A percentile compares a stretch with the other conserved stretches of the same genome.
Evolutionary conservation across 1,140 invertebrate species (phyloP).

Genomic region (Theocolax elegans): DNA sequence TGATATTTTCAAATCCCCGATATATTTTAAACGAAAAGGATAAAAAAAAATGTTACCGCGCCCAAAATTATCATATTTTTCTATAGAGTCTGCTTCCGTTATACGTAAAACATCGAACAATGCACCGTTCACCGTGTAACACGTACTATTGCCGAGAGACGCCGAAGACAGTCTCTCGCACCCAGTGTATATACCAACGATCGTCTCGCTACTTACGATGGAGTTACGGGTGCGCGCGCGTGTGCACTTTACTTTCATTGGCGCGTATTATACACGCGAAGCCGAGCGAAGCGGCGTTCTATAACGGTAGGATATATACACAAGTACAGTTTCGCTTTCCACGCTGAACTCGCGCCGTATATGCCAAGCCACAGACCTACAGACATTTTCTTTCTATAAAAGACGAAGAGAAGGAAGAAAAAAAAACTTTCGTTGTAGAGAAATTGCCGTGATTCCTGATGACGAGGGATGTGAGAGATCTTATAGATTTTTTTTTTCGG

Average conservation of each 20-base stretch:
- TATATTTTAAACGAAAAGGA: not conserved
- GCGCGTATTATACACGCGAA: slow-evolving; percentile 11
- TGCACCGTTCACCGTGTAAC: slow-evolving; percentile 13
- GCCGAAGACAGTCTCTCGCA: not conserved
- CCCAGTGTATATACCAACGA: not conserved
- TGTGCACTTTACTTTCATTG: slow-evolving; percentile 37
- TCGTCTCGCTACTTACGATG: not conserved
- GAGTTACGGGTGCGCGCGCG: not conserved
- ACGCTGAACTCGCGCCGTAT: too few relatives aligned
- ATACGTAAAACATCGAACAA: not conserved
- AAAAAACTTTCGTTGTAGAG: not conserved
- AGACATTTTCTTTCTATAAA: not conserved
- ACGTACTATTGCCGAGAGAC: not conserved
- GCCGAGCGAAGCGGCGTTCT: not conserved
- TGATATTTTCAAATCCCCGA: too few relatives aligned
- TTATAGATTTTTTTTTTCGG: too few relatives aligned
- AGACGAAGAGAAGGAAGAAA: not conserved
- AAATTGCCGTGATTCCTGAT: not conserved
- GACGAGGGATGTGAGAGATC: not conserved
- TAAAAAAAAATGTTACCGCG: not conserved
- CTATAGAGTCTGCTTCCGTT: not conserved
- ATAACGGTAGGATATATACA: not conserved
- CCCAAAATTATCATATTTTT: not conserved
- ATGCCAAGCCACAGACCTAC: not conserved
- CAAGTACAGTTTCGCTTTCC: slow-evolving; percentile 14